A percentile compares a stretch with the other conserved stretches of the same genome.
These are phyloP conservation scores for Tridacna crocea DNA, from an alignment of 2,888 invertebrate species.

Conservation along the genomic window DNA sequence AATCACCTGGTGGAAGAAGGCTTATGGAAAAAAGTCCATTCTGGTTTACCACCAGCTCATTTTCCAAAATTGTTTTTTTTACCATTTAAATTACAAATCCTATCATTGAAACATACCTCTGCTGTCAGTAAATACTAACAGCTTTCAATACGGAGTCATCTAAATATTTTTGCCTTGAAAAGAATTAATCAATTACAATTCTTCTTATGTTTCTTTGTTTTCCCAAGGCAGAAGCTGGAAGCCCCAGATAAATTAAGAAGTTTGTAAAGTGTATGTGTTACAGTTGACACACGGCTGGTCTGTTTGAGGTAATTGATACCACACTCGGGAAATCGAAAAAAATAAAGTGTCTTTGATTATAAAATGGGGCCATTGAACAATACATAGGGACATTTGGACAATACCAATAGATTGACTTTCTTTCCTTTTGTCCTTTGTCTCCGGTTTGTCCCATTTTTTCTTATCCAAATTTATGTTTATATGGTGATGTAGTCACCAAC, in stretches of 20 bases:
- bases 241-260: conserved; percentile 19
- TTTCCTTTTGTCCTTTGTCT: conserved; percentile 4
- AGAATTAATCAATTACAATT: conserved; percentile 17
- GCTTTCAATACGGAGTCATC: too few relatives aligned
- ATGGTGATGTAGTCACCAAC: too few relatives aligned
- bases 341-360: conserved; percentile 21
- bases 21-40: too few relatives aligned
- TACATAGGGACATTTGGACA: background rate
- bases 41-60: too few relatives aligned
- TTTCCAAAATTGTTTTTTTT: too few relatives aligned
- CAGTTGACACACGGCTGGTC: conserved; percentile 18
- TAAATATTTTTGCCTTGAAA: too few relatives aligned
- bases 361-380: conserved; percentile 18
- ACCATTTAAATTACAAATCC: too few relatives aligned
- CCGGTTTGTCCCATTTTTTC: too few relatives aligned
- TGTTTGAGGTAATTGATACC: conserved; percentile 17
- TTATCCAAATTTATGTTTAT: too few relatives aligned
- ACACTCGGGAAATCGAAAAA: conserved; percentile 16
- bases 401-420: background rate
- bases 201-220: conserved; percentile 17
- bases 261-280: conserved; percentile 21
- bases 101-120: too few relatives aligned
- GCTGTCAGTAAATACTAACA: too few relatives aligned
- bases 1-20: too few relatives aligned
- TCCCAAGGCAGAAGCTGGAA: background rate